phyloP scores from a whole-genome alignment of 2,113 vertebrate genomes.

The Datnioides undecimradiatus region DNA sequence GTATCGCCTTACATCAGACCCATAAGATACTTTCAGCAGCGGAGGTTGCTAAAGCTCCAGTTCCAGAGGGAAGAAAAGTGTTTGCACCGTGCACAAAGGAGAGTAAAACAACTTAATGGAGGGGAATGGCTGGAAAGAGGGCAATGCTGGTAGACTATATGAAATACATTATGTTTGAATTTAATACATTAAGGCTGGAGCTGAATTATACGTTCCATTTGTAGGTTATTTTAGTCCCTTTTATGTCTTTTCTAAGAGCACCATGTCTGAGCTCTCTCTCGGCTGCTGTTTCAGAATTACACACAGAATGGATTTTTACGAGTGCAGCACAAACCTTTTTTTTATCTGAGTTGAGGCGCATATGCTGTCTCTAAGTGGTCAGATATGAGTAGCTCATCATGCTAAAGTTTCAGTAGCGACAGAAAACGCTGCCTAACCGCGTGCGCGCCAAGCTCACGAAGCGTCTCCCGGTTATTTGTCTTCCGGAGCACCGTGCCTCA shows the following conservation, averaged over 20 bases:
- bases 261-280: not conserved
- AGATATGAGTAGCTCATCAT: not conserved
- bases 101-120: constrained; percentile 28
- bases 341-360: not conserved
- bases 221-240: not conserved
- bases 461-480: constrained; percentile 20
- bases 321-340: not conserved
- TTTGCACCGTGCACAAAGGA: constrained; percentile 4
- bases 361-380: not conserved
- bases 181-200: constrained; percentile 20
- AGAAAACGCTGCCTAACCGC: not conserved
- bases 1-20: constrained; percentile 26
- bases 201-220: constrained; percentile 29
- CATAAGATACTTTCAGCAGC: constrained; percentile 3
- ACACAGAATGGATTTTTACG: constrained; percentile 3
- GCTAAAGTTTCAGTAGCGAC: not conserved
- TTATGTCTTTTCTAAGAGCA: not conserved
- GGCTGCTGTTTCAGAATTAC: constrained; percentile 8
- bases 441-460: constrained; percentile 1
- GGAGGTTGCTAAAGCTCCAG: constrained; percentile 6
- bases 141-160: constrained; percentile 10
- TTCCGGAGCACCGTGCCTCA: not conserved
- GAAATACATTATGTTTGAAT: constrained; percentile 11
- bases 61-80: not conserved
- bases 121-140: not conserved